These are phyloP conservation scores for Julus scanicus DNA, from an alignment of 2,888 invertebrate species.

Conservation along the genomic window DNA sequence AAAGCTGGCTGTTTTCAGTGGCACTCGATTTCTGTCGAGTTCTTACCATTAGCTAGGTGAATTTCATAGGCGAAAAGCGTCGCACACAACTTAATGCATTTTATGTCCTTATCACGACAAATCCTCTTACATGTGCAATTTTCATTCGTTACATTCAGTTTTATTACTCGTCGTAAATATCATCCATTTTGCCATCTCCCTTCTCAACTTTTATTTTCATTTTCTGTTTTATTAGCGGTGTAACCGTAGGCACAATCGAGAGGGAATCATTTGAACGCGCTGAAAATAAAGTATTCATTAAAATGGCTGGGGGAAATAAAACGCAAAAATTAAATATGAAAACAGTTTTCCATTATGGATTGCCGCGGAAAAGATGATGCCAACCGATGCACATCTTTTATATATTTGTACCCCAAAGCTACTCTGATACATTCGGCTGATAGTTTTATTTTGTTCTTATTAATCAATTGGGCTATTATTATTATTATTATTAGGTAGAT, in stretches of 20 bases:
- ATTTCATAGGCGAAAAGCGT: not conserved
- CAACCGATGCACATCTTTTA: not conserved
- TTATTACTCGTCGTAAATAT: constrained; percentile 16
- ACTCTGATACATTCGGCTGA: not conserved
- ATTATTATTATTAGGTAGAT: not conserved
- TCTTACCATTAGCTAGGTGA: not conserved
- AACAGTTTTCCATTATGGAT: not conserved
- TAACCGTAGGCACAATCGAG: constrained; percentile 4
- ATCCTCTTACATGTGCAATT: not conserved
- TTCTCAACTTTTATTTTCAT: constrained; percentile 7
- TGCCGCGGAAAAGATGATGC: not conserved
- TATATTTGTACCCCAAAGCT: not conserved
- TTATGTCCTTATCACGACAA: constrained; percentile 1
- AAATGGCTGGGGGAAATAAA: constrained; percentile 20
- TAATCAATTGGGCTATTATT: not conserved
- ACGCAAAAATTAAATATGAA: not conserved
- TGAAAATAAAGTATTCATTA: constrained; percentile 10
- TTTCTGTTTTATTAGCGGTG: not conserved
- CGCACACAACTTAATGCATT: not conserved
- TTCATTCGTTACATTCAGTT: not conserved
- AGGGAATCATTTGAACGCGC: constrained; percentile 1
- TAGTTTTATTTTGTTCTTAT: not conserved
- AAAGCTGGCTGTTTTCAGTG: not conserved
- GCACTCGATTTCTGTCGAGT: not conserved
- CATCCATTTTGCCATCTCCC: not conserved